Evolutionary conservation across 2,797 vertebrate genomes (phyloP), one percentile per base, ranked within the genome.

Genomic region (Steatocranus sp.): DNA sequence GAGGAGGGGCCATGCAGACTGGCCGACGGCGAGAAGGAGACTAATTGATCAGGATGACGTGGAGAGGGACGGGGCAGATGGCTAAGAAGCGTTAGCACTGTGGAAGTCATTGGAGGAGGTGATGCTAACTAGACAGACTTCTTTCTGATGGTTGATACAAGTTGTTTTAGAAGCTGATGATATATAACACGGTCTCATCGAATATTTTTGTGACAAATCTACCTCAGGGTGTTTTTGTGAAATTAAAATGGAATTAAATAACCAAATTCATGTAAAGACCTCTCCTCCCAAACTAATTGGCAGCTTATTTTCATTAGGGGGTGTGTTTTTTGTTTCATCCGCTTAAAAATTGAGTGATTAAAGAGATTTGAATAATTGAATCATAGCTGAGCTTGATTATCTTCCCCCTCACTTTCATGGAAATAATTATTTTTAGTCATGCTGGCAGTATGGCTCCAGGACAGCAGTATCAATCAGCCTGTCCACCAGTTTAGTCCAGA

Each of bases 1-100:
- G 79, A 83, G 41, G 84, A 9, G 79, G 84, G 78, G 90, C 18
- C 3, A 3, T 14, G 83, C 76, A 90, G 94, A 91, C 90, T 86
- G 81, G 80, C 84, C 68, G 91, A 91, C 88, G 76, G 90, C 87
- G 43, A 84, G 83, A 41, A 85, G 84, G 76, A 90, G 85, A 61
- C 91, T 90, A 90, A 94, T 92, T 88, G 90, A 92, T 93, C 80
- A 80, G 83, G 81, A 90, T 12, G 76, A 80, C 36, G 56, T 80
- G 77, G 68, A 58, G 78, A 78, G 73, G 63, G 66, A 15, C 49
- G 4, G 54, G 46, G 73, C 78, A 32, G 78, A 79, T 41, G 50
- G 76, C 84, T 81, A 83, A 80, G 88, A 76, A 76, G 81, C 79
- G 83, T 88, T 78, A 87, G 80, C 25, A 3, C 76, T 7, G 78